Evolutionary conservation across 2,113 vertebrate genomes (phyloP), one percentile per base, ranked within the genome.

Genomic region (Gobius niger): DNA sequence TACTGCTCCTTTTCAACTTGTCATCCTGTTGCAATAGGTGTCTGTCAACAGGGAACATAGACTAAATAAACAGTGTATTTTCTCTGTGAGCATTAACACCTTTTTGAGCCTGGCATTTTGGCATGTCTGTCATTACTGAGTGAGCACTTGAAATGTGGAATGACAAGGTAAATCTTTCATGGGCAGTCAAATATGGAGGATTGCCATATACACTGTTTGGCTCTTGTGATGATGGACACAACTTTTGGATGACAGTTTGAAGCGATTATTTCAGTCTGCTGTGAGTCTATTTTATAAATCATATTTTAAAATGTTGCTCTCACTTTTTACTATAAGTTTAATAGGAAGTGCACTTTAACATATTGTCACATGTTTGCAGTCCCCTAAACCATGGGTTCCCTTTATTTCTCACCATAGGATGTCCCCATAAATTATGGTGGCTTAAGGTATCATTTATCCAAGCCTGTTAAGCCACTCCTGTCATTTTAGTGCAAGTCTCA

Each of bases 401-500:
- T 91, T 88, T 84, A 90, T 91, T 88, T 82, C 68, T 85, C 85
- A 87, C 81, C 66, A 34, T 62, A 76, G 70, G 85, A 89, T 70
- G 24, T 72, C 76, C 67, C 86, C 83, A 90, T 90, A 89, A 92
- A 93, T 91, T 88, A 88, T 73, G 77, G 67, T 84, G 83, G 78
- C 79, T 91, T 89, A 87, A 90, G 83, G 85, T 87, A 89, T 90
- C 88, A 84, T 88, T 92, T 91, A 88, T 85, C 80, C 74, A 71
- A 75, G 69, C 80, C 76, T 82, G 87, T 88, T 87, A 87, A 91
- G 77, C 79, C 82, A 78, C 73, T 82, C 78, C 85, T 92, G 89
- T 90, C 90, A 91, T 89, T 87, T 88, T 75, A 85, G 85, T 85
- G 84, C 70, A 89, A 80, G 88, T 84, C 87, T 90, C 85, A 79